phyloP scores from a whole-genome alignment of 2,113 vertebrate species.

The Oxyruncus cristatus region DNA sequence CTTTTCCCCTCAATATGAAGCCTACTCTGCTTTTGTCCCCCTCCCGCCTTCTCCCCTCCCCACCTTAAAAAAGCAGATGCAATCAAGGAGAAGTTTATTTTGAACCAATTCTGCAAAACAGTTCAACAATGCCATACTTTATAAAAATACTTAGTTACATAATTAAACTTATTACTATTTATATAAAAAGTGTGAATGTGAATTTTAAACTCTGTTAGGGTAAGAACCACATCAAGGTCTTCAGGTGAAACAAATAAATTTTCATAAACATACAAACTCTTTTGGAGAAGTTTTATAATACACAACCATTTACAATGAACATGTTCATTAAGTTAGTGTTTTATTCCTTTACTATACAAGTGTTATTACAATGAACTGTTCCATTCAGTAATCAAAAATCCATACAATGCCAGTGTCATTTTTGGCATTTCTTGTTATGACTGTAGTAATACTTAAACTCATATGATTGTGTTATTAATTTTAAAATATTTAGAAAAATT shows the following conservation, averaged over 20 bases:
- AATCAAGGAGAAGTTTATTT: slow-evolving; percentile 76
- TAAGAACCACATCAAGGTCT: slow-evolving; percentile 70
- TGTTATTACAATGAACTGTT: slow-evolving; percentile 74
- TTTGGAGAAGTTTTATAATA: slow-evolving; percentile 75
- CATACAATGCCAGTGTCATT: slow-evolving; percentile 66
- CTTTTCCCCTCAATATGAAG: not conserved
- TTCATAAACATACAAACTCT: slow-evolving; percentile 76
- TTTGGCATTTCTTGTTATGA: slow-evolving; percentile 63
- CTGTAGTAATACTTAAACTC: slow-evolving; percentile 73
- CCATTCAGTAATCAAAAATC: slow-evolving; percentile 72
- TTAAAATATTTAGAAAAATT: slow-evolving; percentile 78
- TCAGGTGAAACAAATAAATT: slow-evolving; percentile 70
- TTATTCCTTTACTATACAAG: slow-evolving; percentile 84
- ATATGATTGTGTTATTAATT: slow-evolving; percentile 66
- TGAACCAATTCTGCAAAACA: slow-evolving; percentile 76
- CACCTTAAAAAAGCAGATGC: slow-evolving; percentile 48
- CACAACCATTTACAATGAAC: slow-evolving; percentile 76
- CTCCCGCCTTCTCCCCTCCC: not conserved
- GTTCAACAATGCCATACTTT: slow-evolving; percentile 71
- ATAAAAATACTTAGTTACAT: slow-evolving; percentile 80
- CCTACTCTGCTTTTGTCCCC: not conserved
- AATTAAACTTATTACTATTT: slow-evolving; percentile 70
- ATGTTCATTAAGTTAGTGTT: slow-evolving; percentile 78
- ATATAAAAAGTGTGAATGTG: slow-evolving; percentile 74
- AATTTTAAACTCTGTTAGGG: slow-evolving; percentile 67